These are phyloP conservation scores for Eumerus sabulonum DNA, from an alignment of 2,888 invertebrate genomes.

Conservation along the genomic window DNA sequence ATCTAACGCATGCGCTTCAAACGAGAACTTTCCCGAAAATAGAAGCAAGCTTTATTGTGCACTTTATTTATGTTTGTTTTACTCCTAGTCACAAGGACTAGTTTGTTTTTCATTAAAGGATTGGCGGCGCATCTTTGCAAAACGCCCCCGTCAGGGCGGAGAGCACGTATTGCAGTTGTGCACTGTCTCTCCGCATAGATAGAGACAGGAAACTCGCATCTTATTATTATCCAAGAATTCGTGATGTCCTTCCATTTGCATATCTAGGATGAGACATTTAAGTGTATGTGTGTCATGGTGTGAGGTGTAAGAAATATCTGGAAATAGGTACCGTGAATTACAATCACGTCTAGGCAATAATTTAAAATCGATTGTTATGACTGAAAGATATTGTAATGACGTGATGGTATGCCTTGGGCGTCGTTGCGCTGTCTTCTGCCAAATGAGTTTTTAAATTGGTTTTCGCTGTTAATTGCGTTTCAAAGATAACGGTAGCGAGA, in stretches of 20 bases:
- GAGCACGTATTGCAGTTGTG: constrained; percentile 12
- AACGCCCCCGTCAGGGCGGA: constrained; percentile 50
- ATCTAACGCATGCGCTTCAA: constrained; percentile 53
- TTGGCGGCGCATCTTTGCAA: constrained; percentile 42
- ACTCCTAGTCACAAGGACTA: constrained; percentile 28
- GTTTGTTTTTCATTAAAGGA: constrained; percentile 33
- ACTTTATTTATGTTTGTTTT: constrained; percentile 24
- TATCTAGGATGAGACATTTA: background rate
- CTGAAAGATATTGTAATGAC: constrained; percentile 54
- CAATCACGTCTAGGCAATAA: constrained; percentile 78
- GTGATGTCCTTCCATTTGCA: constrained; percentile 14
- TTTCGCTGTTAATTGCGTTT: constrained; percentile 5
- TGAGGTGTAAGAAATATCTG: background rate
- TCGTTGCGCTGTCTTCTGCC: constrained; percentile 12
- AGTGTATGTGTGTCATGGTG: background rate
- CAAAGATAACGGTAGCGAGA: no score
- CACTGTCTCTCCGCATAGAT: constrained; percentile 22
- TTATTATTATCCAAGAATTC: constrained; percentile 21
- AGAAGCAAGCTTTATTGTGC: constrained; percentile 55
- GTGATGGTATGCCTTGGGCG: constrained; percentile 7
- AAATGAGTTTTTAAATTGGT: constrained; percentile 58
- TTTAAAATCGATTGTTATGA: constrained; percentile 75
- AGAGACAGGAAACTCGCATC: background rate
- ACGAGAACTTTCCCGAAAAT: constrained; percentile 30
- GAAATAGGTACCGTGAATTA: constrained; percentile 71